Conservation (phyloP, 2,113 vertebrate species). For the Oostethus manadensis region DNA sequence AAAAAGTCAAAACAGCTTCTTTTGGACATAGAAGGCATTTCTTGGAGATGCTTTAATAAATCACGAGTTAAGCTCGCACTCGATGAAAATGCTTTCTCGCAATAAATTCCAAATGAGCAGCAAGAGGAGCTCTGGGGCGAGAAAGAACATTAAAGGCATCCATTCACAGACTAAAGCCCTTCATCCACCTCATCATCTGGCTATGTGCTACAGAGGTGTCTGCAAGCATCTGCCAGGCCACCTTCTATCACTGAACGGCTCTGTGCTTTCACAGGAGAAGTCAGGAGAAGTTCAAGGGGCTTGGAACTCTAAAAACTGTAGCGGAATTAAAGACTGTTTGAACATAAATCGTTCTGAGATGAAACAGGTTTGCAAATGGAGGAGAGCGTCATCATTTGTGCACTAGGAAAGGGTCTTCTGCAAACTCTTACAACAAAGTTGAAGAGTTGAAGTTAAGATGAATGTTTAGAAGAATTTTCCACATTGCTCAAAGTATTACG, state of each 20-base stretch:
- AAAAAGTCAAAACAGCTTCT: background rate
- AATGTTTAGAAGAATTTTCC: background rate
- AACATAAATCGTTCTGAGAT: slow-evolving; percentile 24
- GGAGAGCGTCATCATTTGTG: slow-evolving; percentile 7
- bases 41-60: background rate
- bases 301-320: slow-evolving; percentile 14
- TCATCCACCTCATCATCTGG: slow-evolving; percentile 21
- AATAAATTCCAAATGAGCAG: slow-evolving; percentile 14
- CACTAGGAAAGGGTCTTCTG: too few species aligned
- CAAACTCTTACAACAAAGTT: too few species aligned
- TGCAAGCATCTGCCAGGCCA: slow-evolving; percentile 13
- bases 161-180: slow-evolving; percentile 13
- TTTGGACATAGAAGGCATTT: background rate
- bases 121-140: background rate
- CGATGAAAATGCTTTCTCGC: slow-evolving; percentile 6
- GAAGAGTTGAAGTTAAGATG: background rate
- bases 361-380: slow-evolving; percentile 17
- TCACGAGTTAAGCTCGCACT: background rate
- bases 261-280: slow-evolving; percentile 22
- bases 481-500: too few species aligned
- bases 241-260: slow-evolving; percentile 8
- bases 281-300: slow-evolving; percentile 16
- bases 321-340: slow-evolving; percentile 13
- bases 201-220: slow-evolving; percentile 12
- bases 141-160: slow-evolving; percentile 13